These are phyloP conservation scores for Triplophysa tibetana DNA, from an alignment of 2,113 vertebrate species.

Conservation along the genomic window DNA sequence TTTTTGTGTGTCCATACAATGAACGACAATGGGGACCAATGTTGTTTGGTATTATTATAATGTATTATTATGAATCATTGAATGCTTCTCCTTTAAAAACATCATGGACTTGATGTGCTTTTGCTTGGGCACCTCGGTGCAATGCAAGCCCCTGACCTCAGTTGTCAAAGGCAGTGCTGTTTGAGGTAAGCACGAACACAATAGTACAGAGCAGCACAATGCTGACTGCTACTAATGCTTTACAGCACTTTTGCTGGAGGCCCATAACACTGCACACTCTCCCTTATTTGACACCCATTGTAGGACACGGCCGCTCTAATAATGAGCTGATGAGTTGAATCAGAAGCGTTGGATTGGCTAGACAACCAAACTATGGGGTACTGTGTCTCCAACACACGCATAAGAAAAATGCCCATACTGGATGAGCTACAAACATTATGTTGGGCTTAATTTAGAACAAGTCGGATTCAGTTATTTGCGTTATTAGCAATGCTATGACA, in stretches of 20 bases:
- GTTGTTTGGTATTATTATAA: no score
- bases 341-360: neutral
- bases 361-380: neutral
- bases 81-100: neutral
- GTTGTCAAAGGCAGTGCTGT: neutral
- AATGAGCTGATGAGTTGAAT: slow-evolving; percentile 2
- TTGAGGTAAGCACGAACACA: neutral
- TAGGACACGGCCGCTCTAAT: neutral
- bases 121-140: neutral
- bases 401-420: neutral
- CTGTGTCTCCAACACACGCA: neutral
- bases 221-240: neutral
- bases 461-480: no score
- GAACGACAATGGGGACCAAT: no score
- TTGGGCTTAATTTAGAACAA: neutral
- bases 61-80: no score
- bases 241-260: slow-evolving; percentile 1
- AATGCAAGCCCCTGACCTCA: neutral
- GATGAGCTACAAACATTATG: neutral
- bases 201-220: neutral
- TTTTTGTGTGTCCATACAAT: no score
- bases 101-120: neutral
- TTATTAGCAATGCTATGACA: no score
- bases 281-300: slow-evolving; percentile 1
- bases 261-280: neutral